Conservation (phyloP, 30 jellyfish, hydroid and myxozoan species). For the Turritopsis rubra region DNA sequence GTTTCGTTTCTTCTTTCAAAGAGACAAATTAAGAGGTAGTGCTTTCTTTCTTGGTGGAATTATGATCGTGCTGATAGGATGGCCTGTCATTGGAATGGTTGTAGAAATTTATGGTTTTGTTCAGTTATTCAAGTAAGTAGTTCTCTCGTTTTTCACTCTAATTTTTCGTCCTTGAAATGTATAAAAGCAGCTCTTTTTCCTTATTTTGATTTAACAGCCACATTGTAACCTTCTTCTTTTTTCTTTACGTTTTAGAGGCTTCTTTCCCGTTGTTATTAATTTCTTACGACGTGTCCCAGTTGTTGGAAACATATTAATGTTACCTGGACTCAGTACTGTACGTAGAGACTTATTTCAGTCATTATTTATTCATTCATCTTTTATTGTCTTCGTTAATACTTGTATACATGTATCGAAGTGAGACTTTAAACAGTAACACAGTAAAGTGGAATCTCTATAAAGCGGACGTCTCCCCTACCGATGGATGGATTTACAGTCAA, state of each 20-base stretch:
- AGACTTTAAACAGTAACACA: too few relatives aligned
- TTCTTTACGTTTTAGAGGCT: constrained; percentile 53
- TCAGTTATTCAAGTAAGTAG: constrained; percentile 63
- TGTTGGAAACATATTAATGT: constrained; percentile 70
- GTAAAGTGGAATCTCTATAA: too few relatives aligned
- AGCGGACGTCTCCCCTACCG: too few relatives aligned
- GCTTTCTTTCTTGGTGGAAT: constrained; percentile 94
- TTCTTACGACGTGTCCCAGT: constrained; percentile 89
- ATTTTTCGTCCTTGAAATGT: not conserved
- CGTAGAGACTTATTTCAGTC: too few relatives aligned
- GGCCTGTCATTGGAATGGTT: constrained; percentile 96
- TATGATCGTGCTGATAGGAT: constrained; percentile 68
- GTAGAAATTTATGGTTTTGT: constrained; percentile 92
- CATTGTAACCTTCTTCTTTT: not conserved
- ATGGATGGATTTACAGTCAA: too few relatives aligned
- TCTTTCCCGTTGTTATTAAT: constrained; percentile 90
- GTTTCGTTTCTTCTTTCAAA: constrained; percentile 83
- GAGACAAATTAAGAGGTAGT: constrained; percentile 76
- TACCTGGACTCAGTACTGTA: constrained; percentile 91
- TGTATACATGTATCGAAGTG: too few relatives aligned
- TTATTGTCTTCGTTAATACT: too few relatives aligned
- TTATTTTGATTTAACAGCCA: not conserved
- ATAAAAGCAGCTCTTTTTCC: too few relatives aligned
- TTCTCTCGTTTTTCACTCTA: not conserved
- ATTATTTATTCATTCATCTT: too few relatives aligned